Evolutionary conservation across 92 coral and sea anemone species (phyloP).

Genomic region (Paramuricea clavata): DNA sequence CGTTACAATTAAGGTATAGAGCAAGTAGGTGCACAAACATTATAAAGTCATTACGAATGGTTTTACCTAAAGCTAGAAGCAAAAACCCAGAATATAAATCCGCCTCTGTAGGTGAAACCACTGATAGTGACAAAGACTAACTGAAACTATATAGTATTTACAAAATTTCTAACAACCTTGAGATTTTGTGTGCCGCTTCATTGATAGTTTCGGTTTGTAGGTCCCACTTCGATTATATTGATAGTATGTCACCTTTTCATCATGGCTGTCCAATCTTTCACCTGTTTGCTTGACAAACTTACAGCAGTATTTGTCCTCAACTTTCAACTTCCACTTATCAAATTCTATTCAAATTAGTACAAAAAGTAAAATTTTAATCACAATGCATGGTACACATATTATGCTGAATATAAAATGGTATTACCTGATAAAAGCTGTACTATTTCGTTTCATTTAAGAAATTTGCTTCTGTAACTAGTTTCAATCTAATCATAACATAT

Average conservation of each 20-base stretch:
- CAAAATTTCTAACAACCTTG: conserved; percentile 47
- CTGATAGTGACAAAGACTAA: background rate
- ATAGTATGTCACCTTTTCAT: conserved; percentile 54
- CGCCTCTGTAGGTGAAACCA: background rate
- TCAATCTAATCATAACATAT: background rate
- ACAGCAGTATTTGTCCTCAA: conserved; percentile 59
- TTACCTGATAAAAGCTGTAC: conserved; percentile 1
- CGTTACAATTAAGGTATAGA: background rate
- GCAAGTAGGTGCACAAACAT: background rate
- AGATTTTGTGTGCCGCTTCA: conserved; percentile 56
- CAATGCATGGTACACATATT: background rate
- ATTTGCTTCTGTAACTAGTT: background rate
- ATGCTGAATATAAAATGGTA: background rate
- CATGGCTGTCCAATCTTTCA: conserved; percentile 2
- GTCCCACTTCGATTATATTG: conserved; percentile 68
- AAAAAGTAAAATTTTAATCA: background rate
- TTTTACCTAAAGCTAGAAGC: background rate
- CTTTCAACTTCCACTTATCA: conserved; percentile 63
- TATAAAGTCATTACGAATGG: too few species aligned
- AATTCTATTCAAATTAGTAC: conserved; percentile 40
- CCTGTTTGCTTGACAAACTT: conserved; percentile 63
- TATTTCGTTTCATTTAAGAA: background rate
- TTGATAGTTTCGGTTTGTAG: conserved; percentile 36
- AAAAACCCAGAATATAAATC: too few species aligned
- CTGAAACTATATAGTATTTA: background rate